A percentile compares a stretch with the other conserved stretches of the same genome.
Conservation (phyloP, 2,113 vertebrate genomes). For the Clupea harengus region DNA sequence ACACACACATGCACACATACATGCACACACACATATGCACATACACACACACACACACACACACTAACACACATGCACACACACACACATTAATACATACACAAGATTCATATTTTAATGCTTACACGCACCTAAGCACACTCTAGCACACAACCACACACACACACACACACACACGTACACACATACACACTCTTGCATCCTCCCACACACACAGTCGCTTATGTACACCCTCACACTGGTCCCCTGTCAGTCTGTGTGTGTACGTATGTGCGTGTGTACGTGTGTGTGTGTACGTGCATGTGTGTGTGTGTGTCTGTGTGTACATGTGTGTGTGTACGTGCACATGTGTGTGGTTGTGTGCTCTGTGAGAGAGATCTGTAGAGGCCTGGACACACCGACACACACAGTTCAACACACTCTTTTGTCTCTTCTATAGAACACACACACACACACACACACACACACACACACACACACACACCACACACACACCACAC, state of each 20-base stretch:
- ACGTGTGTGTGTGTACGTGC: too few species aligned
- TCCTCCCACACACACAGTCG: too few species aligned
- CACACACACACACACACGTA: not conserved
- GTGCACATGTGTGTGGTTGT: too few species aligned
- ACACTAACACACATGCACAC: not conserved
- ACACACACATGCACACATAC: not conserved
- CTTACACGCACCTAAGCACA: not conserved
- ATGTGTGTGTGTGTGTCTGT: too few species aligned
- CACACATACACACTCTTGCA: not conserved
- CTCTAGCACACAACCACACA: not conserved
- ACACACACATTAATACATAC: not conserved
- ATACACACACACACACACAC: not conserved
- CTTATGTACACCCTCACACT: too few species aligned
- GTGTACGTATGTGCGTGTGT: too few species aligned
- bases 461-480: not conserved
- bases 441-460: constrained; percentile 39
- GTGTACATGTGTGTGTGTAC: too few species aligned
- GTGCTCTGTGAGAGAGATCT: too few species aligned
- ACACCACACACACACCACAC: not conserved
- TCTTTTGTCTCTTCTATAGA: too few species aligned
- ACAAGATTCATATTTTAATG: not conserved
- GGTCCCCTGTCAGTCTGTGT: too few species aligned
- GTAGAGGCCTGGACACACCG: constrained; percentile 19
- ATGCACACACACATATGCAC: not conserved
- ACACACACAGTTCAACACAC: not conserved